phyloP scores from a whole-genome alignment of 92 coral and sea anemone species.

The Porites rus region DNA sequence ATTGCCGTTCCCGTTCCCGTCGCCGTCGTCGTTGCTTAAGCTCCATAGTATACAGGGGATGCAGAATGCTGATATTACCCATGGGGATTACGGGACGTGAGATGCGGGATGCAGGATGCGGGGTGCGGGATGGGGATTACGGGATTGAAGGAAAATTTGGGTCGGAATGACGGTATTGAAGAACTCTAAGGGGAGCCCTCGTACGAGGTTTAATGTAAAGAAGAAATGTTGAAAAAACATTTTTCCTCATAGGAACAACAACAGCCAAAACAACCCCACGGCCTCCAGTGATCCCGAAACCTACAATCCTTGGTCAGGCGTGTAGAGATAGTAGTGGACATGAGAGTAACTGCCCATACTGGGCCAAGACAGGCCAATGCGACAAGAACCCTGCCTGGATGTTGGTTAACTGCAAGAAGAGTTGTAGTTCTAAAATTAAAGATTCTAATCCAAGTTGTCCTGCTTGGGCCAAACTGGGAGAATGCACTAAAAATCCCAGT shows the following conservation, averaged over 20 bases:
- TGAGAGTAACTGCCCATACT: slow-evolving; percentile 43
- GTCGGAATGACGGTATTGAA: too few species aligned
- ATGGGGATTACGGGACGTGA: too few species aligned
- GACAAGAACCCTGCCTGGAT: slow-evolving; percentile 57
- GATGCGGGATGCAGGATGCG: too few species aligned
- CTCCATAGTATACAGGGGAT: too few species aligned
- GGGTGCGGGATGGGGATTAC: too few species aligned
- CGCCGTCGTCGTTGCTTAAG: too few species aligned
- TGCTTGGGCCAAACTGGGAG: slow-evolving; percentile 64
- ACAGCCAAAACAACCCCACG: not conserved
- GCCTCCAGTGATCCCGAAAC: not conserved
- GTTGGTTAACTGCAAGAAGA: slow-evolving; percentile 60
- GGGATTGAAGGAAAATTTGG: too few species aligned
- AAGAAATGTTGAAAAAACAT: too few species aligned
- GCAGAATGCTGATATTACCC: too few species aligned
- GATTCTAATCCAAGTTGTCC: slow-evolving; percentile 50
- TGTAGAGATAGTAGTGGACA: slow-evolving; percentile 38
- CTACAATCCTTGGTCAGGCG: not conserved
- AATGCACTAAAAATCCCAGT: slow-evolving; percentile 70
- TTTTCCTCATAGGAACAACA: not conserved
- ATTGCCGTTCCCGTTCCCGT: too few species aligned
- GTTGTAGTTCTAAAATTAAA: slow-evolving; percentile 40
- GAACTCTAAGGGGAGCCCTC: too few species aligned
- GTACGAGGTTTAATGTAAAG: too few species aligned
- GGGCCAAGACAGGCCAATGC: slow-evolving; percentile 80